Evolutionary conservation across 2,113 vertebrate species (phyloP).

Genomic region (Ginglymostoma cirratum): DNA sequence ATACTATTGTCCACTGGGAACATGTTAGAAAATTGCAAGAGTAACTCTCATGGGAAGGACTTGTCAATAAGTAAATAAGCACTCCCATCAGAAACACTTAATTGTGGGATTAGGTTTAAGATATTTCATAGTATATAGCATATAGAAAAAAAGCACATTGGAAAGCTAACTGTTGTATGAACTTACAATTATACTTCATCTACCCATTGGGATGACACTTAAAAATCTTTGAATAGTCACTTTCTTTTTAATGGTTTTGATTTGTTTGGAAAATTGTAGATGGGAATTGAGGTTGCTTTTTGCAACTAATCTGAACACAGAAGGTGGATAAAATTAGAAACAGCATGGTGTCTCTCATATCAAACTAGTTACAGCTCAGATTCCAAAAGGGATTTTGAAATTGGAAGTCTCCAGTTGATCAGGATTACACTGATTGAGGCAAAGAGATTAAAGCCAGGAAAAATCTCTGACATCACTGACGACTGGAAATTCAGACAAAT

Average conservation of each 20-base stretch:
- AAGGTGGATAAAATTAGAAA: not conserved
- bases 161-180: not conserved
- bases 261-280: not conserved
- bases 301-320: not conserved
- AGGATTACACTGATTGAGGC: not conserved
- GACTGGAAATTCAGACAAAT: not conserved
- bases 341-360: not conserved
- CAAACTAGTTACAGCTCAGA: not conserved
- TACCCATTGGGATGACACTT: not conserved
- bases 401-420: not conserved
- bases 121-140: not conserved
- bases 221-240: not conserved
- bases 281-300: not conserved
- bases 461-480: not conserved
- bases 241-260: not conserved
- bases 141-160: not conserved
- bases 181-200: not conserved
- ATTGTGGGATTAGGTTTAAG: not conserved
- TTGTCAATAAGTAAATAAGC: not conserved
- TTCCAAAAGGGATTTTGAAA: conserved; percentile 1
- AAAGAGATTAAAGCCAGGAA: not conserved
- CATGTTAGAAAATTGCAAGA: not conserved
- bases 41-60: not conserved
- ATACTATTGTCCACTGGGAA: not conserved
- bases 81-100: not conserved